These are phyloP conservation scores for Standfussiana lucernea DNA, from an alignment of 2,888 invertebrate genomes.

Conservation along the genomic window DNA sequence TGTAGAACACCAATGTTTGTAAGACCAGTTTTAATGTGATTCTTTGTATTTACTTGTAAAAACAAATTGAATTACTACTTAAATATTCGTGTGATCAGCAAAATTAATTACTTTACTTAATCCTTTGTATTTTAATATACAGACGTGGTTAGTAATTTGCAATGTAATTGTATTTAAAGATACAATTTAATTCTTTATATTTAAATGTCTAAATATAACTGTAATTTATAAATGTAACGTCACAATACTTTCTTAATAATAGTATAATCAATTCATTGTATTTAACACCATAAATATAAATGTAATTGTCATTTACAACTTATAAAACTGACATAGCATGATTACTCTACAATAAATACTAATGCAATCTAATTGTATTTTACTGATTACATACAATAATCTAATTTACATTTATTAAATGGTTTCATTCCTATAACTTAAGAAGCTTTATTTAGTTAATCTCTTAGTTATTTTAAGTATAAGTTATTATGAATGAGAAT, in stretches of 20 bases:
- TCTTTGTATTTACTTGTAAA: slow-evolving; percentile 57
- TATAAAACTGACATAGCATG: slow-evolving; percentile 29
- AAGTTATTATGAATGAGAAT: slow-evolving; percentile 47
- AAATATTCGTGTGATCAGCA: slow-evolving; percentile 4
- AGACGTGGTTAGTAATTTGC: slow-evolving; percentile 15
- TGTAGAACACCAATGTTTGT: slow-evolving; percentile 2
- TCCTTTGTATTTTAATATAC: slow-evolving; percentile 36
- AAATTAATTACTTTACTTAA: slow-evolving; percentile 16
- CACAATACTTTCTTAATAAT: slow-evolving; percentile 4
- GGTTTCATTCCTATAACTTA: slow-evolving; percentile 68
- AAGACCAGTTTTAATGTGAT: slow-evolving; percentile 32
- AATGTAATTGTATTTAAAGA: slow-evolving; percentile 21
- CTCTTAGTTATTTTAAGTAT: slow-evolving; percentile 34
- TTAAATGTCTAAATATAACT: slow-evolving; percentile 50
- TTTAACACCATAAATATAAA: slow-evolving; percentile 45
- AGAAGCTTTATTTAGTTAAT: slow-evolving; percentile 57
- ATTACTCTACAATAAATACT: slow-evolving; percentile 42
- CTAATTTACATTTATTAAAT: slow-evolving; percentile 46
- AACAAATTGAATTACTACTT: slow-evolving; percentile 45
- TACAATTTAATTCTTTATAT: slow-evolving; percentile 46
- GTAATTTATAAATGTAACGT: slow-evolving; percentile 32
- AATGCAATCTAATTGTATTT: slow-evolving; percentile 45
- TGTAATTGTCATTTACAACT: slow-evolving; percentile 43
- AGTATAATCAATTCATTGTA: slow-evolving; percentile 49
- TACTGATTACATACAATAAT: slow-evolving; percentile 37